These are phyloP conservation scores for Xylocampa areola DNA, from an alignment of 2,888 invertebrate genomes.

Conservation along the genomic window DNA sequence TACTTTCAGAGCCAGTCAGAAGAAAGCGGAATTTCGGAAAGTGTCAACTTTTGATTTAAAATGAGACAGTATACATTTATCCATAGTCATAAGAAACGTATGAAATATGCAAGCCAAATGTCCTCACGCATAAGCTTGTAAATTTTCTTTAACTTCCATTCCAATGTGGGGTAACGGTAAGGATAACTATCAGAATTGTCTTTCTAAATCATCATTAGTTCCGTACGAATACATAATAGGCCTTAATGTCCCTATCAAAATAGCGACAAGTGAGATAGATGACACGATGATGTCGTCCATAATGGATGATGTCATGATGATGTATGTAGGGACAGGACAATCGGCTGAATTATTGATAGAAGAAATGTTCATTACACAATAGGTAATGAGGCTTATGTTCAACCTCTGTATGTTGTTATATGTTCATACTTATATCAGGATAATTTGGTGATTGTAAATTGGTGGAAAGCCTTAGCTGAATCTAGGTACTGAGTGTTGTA, in stretches of 20 bases:
- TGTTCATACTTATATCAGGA: conserved; percentile 2
- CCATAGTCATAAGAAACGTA: too few relatives aligned
- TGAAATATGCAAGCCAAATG: background rate
- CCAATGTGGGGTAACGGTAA: conserved; percentile 29
- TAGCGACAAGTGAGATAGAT: conserved; percentile 58
- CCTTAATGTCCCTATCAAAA: conserved; percentile 56
- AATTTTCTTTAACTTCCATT: conserved; percentile 10
- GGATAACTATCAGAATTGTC: conserved; percentile 44
- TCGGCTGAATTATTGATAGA: conserved; percentile 44
- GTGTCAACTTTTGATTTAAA: too few relatives aligned
- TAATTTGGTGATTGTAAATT: background rate
- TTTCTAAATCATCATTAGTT: conserved; percentile 53
- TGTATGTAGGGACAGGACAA: conserved; percentile 41
- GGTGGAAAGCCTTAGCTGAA: conserved; percentile 8
- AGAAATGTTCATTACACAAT: conserved; percentile 44
- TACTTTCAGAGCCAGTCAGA: too few relatives aligned
- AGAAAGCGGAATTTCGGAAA: too few relatives aligned
- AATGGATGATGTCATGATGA: conserved; percentile 61
- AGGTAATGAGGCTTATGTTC: conserved; percentile 27
- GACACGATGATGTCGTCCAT: conserved; percentile 52
- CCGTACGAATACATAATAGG: conserved; percentile 46
- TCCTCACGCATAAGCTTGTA: conserved; percentile 18
- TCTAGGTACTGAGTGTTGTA: too few relatives aligned
- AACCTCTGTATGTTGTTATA: conserved; percentile 5
- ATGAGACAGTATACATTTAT: too few relatives aligned